Conservation (phyloP, 2,113 vertebrate genomes). For the Lasiurus borealis region DNA sequence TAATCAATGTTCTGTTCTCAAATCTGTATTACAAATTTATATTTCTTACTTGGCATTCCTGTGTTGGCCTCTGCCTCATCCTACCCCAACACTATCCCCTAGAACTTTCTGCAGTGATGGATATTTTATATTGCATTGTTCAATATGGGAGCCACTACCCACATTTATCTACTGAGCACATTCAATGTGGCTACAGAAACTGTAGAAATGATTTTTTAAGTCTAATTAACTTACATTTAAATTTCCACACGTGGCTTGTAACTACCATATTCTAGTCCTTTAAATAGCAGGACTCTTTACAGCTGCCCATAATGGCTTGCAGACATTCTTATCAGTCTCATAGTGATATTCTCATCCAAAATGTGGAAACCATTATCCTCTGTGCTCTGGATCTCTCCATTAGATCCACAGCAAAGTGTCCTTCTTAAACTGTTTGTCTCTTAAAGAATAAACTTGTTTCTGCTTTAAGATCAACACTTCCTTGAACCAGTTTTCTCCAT, state of each 20-base stretch:
- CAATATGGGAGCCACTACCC: not conserved
- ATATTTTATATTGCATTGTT: not conserved
- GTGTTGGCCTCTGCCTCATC: not conserved
- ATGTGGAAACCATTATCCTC: too few relatives aligned
- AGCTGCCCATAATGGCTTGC: not conserved
- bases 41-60: not conserved
- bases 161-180: not conserved
- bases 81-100: not conserved
- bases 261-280: not conserved
- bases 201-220: constrained; percentile 29
- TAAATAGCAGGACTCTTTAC: not conserved
- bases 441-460: constrained; percentile 24
- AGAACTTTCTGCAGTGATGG: not conserved
- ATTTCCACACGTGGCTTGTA: not conserved
- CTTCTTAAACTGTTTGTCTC: constrained; percentile 24
- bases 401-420: not conserved
- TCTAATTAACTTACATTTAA: not conserved
- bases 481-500: not conserved
- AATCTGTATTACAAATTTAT: not conserved
- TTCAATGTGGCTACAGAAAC: not conserved
- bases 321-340: not conserved
- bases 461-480: not conserved
- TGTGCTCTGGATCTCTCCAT: not conserved
- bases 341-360: not conserved
- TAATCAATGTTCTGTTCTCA: not conserved